Evolutionary conservation across 2,888 invertebrate species (phyloP), one percentile per base, ranked within the genome.

Genomic region (Oscheius sp.): DNA sequence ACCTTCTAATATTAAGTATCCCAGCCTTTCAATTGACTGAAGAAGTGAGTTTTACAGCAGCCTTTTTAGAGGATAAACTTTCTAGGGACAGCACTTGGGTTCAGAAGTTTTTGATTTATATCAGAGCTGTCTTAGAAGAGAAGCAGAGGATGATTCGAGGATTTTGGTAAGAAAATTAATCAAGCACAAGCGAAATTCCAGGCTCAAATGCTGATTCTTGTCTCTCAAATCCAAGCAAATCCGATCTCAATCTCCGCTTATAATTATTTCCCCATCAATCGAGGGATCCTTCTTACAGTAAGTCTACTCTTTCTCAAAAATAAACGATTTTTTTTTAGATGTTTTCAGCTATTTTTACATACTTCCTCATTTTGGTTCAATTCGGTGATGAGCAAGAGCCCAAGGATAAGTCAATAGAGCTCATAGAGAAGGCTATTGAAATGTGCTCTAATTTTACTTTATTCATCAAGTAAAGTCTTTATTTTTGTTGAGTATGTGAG

Each of bases 241-340:
- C 72, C 72, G 53, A 70, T 76, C 10, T 72, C 76, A 8, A 65
- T 76, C 10, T 73, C 78, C 3, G 78, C 78, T 45, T 70, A 73
- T 66, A 73, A 78, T 69, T 78, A 72, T 57, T 78, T 78, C 61
- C 69, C 69, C 39, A 74, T 78, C 72, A 72, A 74, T 39, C 61
- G 75, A 34, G 72, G 69, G 29, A 78, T 78, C 39, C 65, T 78
- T 12, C 69, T 78, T 15, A 70, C 67, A 45, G 78, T 78, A 70
- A 52, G 63, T 48, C 15, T 17, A 8, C n/a, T 17, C 12, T 3
- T 64, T 15, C 23, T 39, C 29, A 34, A 57, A 1, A 8, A 57
- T 17, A 15, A 57, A 3, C 5, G 20, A 23, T 25, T 34, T 1
- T 64, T 8, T 67, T 75, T 68, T 70, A 73, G 73, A 68, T 73